These are phyloP conservation scores for Hipposideros armiger DNA, from an alignment of 2,113 vertebrate species.

Conservation along the genomic window DNA sequence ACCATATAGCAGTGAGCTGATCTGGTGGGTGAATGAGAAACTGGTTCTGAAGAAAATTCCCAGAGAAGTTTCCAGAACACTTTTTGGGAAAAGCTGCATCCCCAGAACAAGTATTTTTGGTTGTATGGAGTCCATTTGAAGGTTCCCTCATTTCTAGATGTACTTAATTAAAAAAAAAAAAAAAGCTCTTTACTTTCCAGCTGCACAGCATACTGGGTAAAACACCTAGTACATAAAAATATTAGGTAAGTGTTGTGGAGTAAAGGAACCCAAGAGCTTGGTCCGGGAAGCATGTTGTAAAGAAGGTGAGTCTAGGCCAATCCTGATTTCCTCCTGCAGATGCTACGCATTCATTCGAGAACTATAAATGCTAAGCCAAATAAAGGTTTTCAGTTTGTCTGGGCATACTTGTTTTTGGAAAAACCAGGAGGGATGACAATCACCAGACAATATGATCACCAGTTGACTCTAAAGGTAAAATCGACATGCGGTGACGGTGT, in stretches of 20 bases:
- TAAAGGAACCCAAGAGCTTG: not conserved
- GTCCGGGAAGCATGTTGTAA: not conserved
- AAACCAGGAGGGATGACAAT: not conserved
- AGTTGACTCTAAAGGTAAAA: not conserved
- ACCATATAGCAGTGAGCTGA: not conserved
- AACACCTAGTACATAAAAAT: not conserved
- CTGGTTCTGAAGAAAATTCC: not conserved
- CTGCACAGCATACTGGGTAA: fast-evolving
- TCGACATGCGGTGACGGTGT: fast-evolving
- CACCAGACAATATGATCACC: not conserved
- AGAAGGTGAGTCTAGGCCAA: not conserved
- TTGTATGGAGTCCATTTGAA: not conserved
- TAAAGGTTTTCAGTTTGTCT: not conserved
- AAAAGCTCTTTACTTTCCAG: not conserved
- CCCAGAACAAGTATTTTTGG: not conserved
- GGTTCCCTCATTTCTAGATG: not conserved
- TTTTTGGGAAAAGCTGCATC: not conserved
- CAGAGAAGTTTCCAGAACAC: not conserved
- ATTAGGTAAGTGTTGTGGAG: fast-evolving
- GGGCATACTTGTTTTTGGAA: not conserved
- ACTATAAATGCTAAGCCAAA: not conserved
- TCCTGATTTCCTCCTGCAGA: not conserved
- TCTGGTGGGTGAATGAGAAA: not conserved
- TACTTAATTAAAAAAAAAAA: not conserved
- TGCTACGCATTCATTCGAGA: not conserved